Percentiles rank a stretch among this genome's conserved stretches.
Conservation (phyloP, 2,113 vertebrate genomes). For the Arothron firmamentum region DNA sequence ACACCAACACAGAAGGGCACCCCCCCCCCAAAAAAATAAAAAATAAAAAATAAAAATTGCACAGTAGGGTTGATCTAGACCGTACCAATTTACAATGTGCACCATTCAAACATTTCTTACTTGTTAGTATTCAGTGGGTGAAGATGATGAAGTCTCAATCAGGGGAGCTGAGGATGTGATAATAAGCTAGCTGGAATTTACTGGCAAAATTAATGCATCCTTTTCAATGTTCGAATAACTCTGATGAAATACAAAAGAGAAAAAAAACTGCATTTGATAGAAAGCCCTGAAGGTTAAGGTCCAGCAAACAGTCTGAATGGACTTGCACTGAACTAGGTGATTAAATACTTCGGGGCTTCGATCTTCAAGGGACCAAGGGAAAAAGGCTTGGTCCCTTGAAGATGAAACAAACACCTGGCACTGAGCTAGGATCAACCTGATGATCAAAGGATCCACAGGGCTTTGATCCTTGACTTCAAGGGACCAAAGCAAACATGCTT, state of each 20-base stretch:
- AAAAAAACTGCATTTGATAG: neutral
- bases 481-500: neutral
- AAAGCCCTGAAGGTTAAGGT: too few species aligned
- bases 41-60: neutral
- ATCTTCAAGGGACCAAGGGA: too few species aligned
- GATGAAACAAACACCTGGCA: too few species aligned
- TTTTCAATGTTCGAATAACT: conserved; percentile 40
- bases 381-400: too few species aligned
- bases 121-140: conserved; percentile 73
- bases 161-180: conserved; percentile 78
- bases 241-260: too few species aligned
- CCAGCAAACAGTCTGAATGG: neutral
- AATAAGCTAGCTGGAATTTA: conserved; percentile 76
- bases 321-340: too few species aligned
- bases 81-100: neutral
- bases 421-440: too few species aligned
- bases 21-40: neutral
- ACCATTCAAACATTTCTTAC: neutral
- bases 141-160: conserved; percentile 87
- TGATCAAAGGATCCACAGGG: too few species aligned
- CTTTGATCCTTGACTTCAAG: neutral
- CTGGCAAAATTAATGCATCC: conserved; percentile 82
- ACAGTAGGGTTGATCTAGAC: too few species aligned
- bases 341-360: too few species aligned
- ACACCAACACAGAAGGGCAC: neutral